phyloP scores from a whole-genome alignment of 2,888 invertebrate genomes.

The Papilio demoleus region DNA sequence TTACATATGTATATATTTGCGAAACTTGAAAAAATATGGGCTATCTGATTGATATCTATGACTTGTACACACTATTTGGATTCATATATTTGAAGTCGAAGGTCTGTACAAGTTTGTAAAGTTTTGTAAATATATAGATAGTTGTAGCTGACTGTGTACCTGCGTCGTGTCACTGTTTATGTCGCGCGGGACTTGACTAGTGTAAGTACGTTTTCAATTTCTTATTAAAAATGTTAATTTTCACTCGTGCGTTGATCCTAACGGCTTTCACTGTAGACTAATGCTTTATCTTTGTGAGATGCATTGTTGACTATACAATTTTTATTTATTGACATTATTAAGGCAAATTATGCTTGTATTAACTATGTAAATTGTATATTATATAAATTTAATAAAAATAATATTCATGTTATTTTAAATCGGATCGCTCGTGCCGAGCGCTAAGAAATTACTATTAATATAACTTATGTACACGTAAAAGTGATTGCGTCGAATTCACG shows the following conservation, averaged over 20 bases:
- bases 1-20: too few species aligned
- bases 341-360: slow-evolving; percentile 71
- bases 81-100: too few species aligned
- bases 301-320: slow-evolving; percentile 65
- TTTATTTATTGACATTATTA: slow-evolving; percentile 68
- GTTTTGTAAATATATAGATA: too few species aligned
- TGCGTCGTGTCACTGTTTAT: too few species aligned
- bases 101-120: too few species aligned
- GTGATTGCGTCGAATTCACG: slow-evolving; percentile 61
- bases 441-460: slow-evolving; percentile 57
- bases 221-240: slow-evolving; percentile 40
- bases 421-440: slow-evolving; percentile 75
- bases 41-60: too few species aligned
- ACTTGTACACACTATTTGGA: too few species aligned
- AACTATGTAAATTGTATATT: slow-evolving; percentile 78
- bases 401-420: slow-evolving; percentile 75
- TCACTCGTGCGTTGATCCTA: slow-evolving; percentile 36
- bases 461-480: slow-evolving; percentile 58
- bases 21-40: too few species aligned
- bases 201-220: slow-evolving; percentile 39
- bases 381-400: slow-evolving; percentile 67
- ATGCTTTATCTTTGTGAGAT: slow-evolving; percentile 61
- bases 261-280: slow-evolving; percentile 67
- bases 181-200: too few species aligned
- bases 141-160: too few species aligned